These are phyloP conservation scores for Mya arenaria DNA, from an alignment of 1,140 invertebrate genomes.

Conservation along the genomic window DNA sequence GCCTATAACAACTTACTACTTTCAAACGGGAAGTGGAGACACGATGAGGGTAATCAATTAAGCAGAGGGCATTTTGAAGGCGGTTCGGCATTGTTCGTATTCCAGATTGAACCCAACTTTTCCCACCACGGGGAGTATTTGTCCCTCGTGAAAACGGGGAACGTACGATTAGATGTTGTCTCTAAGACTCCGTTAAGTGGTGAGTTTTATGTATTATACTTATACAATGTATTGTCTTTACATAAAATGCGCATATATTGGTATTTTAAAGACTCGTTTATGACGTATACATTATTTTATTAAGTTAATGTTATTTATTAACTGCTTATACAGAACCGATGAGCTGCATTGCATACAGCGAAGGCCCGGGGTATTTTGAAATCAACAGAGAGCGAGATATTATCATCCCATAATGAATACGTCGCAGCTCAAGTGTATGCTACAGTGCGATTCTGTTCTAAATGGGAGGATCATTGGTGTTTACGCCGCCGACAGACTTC, in stretches of 20 bases:
- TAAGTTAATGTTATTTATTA: too few species aligned
- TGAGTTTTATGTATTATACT: too few species aligned
- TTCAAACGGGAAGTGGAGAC: slow-evolving; percentile 4
- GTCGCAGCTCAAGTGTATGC: slow-evolving; percentile 23
- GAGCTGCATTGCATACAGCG: slow-evolving; percentile 34
- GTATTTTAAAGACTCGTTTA: too few species aligned
- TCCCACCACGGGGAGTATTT: slow-evolving; percentile 33
- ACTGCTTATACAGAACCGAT: slow-evolving; percentile 32
- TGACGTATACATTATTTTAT: too few species aligned
- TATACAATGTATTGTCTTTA: too few species aligned
- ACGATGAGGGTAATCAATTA: slow-evolving; percentile 7
- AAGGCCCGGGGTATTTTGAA: slow-evolving; percentile 24
- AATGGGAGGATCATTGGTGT: not conserved
- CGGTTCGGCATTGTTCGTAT: not conserved
- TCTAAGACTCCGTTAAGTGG: slow-evolving; percentile 34
- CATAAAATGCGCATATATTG: too few species aligned
- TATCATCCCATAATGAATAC: slow-evolving; percentile 32
- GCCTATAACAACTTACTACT: not conserved
- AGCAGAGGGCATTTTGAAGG: not conserved
- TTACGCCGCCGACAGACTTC: slow-evolving; percentile 33
- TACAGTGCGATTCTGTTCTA: slow-evolving; percentile 13
- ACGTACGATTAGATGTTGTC: slow-evolving; percentile 1
- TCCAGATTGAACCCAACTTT: slow-evolving; percentile 26
- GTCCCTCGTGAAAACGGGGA: slow-evolving; percentile 31
- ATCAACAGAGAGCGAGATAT: slow-evolving; percentile 45